Percentiles rank a stretch among this genome's conserved stretches.
phyloP scores from a whole-genome alignment of 1,140 invertebrate genomes.

The Drosophila sulfurigaster region DNA sequence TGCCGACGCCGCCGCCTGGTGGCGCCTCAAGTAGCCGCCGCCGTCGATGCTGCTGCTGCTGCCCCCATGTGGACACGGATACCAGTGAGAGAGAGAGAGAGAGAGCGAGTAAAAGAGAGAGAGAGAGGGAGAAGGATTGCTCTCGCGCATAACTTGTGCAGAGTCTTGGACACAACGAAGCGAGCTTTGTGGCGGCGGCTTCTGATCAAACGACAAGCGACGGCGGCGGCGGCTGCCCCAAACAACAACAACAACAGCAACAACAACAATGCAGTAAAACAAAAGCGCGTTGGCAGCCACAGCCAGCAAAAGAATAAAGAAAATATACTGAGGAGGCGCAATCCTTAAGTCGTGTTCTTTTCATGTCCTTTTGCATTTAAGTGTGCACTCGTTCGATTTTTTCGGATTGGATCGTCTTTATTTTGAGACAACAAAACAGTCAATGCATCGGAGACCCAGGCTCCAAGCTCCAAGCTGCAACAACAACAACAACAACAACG shows the following conservation, averaged over 20 bases:
- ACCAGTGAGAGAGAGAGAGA: background rate
- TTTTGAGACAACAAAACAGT: slow-evolving; percentile 60
- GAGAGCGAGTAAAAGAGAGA: background rate
- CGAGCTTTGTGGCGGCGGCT: slow-evolving; percentile 62
- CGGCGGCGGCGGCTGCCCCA: slow-evolving; percentile 47
- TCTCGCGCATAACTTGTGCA: slow-evolving; percentile 42
- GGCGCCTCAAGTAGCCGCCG: slow-evolving; percentile 77
- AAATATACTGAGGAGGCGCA: slow-evolving; percentile 34
- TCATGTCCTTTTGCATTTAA: slow-evolving; percentile 82
- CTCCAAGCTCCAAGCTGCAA: background rate
- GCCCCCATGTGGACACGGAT: slow-evolving; percentile 43
- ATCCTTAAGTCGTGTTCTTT: slow-evolving; percentile 80
- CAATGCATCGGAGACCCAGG: background rate
- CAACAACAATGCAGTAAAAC: slow-evolving; percentile 62
- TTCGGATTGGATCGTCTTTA: slow-evolving; percentile 77
- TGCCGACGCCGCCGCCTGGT: slow-evolving; percentile 58
- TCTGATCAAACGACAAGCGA: slow-evolving; percentile 67
- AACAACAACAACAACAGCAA: slow-evolving; percentile 51
- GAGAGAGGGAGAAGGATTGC: slow-evolving; percentile 18
- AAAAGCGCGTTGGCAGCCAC: slow-evolving; percentile 78
- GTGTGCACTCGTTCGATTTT: slow-evolving; percentile 79
- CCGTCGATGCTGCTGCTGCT: slow-evolving; percentile 5
- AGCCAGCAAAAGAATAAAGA: slow-evolving; percentile 21
- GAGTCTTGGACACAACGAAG: slow-evolving; percentile 29
- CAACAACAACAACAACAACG: slow-evolving; percentile 21